phyloP scores from a whole-genome alignment of 1,140 invertebrate genomes.

The Drosophila tropicalis region DNA sequence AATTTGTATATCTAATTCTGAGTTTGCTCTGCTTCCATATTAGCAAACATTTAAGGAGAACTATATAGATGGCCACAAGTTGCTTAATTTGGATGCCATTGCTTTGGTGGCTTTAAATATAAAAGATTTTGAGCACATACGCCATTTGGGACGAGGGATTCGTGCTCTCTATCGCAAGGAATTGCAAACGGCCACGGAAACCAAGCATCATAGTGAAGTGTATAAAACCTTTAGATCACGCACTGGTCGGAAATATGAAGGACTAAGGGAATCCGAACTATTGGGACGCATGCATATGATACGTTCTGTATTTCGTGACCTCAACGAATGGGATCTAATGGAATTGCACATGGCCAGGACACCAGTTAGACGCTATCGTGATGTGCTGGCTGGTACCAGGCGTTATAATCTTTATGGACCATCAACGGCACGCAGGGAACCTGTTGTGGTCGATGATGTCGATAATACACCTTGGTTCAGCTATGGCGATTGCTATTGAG shows the following conservation, averaged over 20 bases:
- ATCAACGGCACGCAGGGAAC: slow-evolving; percentile 59
- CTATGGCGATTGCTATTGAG: slow-evolving; percentile 55
- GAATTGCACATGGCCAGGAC: slow-evolving; percentile 62
- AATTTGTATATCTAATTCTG: background rate
- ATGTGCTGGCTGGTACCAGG: slow-evolving; percentile 55
- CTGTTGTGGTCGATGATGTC: slow-evolving; percentile 60
- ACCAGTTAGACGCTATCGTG: slow-evolving; percentile 61
- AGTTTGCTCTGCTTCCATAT: background rate
- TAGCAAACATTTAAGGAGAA: slow-evolving; percentile 75
- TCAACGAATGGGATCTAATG: slow-evolving; percentile 69
- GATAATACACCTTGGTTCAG: slow-evolving; percentile 49
- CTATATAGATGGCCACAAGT: slow-evolving; percentile 70
- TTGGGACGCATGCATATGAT: slow-evolving; percentile 65
- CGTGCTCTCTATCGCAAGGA: slow-evolving; percentile 67
- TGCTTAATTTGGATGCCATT: slow-evolving; percentile 70
- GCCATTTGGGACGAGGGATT: slow-evolving; percentile 65
- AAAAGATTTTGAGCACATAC: slow-evolving; percentile 73
- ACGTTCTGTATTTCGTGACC: slow-evolving; percentile 68
- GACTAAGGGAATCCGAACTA: slow-evolving; percentile 59
- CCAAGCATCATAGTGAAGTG: slow-evolving; percentile 59
- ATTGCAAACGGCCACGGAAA: slow-evolving; percentile 58
- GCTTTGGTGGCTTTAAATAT: slow-evolving; percentile 71
- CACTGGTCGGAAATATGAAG: slow-evolving; percentile 66
- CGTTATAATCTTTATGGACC: slow-evolving; percentile 68
- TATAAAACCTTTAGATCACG: slow-evolving; percentile 66